A percentile compares a stretch with the other conserved stretches of the same genome.
phyloP scores from a whole-genome alignment of 2,113 vertebrate genomes.

The Crotalus horridus region DNA sequence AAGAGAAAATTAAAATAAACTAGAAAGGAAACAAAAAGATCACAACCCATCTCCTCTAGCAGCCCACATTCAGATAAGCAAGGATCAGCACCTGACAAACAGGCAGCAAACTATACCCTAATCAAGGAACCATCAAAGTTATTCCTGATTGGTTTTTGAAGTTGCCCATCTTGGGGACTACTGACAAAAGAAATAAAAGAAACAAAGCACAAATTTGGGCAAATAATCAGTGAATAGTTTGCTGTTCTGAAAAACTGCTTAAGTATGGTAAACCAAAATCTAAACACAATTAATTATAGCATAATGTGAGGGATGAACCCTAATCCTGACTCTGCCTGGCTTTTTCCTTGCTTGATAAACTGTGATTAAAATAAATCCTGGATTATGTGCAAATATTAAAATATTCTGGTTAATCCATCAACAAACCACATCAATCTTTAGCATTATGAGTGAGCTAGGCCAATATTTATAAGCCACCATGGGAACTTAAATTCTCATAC shows the following conservation, averaged over 20 bases:
- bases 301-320: background rate
- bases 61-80: background rate
- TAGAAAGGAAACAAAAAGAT: background rate
- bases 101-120: background rate
- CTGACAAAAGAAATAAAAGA: background rate
- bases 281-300: background rate
- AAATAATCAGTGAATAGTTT: background rate
- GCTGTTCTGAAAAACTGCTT: background rate
- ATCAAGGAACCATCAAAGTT: background rate
- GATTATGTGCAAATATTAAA: background rate
- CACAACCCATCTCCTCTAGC: background rate
- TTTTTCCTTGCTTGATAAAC: background rate
- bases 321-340: background rate
- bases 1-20: background rate
- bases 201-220: background rate
- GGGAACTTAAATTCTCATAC: background rate
- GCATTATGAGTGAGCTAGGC: background rate
- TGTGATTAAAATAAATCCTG: background rate
- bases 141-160: background rate
- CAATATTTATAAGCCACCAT: background rate
- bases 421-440: background rate
- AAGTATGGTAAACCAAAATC: background rate
- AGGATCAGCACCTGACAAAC: background rate
- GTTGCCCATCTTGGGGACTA: background rate
- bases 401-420: background rate